Conservation (phyloP, 2,797 vertebrate species). For the Parauchenoglanis ngamensis region DNA sequence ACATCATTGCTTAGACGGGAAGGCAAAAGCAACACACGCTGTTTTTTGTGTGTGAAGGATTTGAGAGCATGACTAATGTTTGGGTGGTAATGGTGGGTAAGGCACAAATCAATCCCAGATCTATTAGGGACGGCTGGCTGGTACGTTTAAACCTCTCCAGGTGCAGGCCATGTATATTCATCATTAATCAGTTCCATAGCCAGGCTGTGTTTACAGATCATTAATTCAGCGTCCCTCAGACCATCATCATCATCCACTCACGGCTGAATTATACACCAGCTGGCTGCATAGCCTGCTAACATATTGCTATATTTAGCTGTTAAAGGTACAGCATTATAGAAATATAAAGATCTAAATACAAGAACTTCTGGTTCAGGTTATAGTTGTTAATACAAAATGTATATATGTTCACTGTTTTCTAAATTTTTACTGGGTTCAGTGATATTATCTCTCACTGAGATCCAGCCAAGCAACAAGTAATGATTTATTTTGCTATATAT, state of each 20-base stretch:
- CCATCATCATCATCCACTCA: not conserved
- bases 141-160: not conserved
- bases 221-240: constrained; percentile 20
- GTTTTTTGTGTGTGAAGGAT: not conserved
- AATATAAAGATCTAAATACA: not conserved
- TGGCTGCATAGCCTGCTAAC: not conserved
- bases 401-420: not conserved
- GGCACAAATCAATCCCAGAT: constrained; percentile 17
- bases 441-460: not conserved
- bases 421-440: not conserved
- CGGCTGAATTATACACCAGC: not conserved
- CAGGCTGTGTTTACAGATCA: constrained; percentile 21
- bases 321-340: not conserved
- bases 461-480: not conserved
- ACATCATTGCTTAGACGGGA: not conserved
- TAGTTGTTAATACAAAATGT: not conserved
- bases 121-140: not conserved
- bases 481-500: not conserved
- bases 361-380: not conserved
- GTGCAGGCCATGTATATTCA: constrained; percentile 20
- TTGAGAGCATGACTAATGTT: constrained; percentile 14
- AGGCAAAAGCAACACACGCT: not conserved
- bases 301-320: not conserved
- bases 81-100: constrained; percentile 10
- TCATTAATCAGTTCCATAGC: constrained; percentile 20